A percentile compares a stretch with the other conserved stretches of the same genome.
phyloP scores from a whole-genome alignment of 2,888 invertebrate genomes.

The Idaea biselata region DNA sequence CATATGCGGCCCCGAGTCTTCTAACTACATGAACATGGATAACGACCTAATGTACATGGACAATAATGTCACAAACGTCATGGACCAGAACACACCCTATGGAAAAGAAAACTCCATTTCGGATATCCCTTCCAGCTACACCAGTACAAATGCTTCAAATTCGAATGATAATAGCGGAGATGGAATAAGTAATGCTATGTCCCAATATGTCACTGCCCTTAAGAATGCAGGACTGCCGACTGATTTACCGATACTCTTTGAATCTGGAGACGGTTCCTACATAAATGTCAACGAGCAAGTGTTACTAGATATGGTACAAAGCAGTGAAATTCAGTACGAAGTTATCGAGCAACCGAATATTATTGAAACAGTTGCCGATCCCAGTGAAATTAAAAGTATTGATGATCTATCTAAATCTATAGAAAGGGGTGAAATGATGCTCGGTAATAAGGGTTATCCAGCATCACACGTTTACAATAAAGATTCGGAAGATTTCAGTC shows the following conservation, averaged over 20 bases:
- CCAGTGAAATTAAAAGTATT: slow-evolving; percentile 75
- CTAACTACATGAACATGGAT: slow-evolving; percentile 63
- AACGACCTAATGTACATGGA: slow-evolving; percentile 72
- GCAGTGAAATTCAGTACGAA: slow-evolving; percentile 76
- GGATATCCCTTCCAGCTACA: slow-evolving; percentile 57
- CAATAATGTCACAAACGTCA: slow-evolving; percentile 56
- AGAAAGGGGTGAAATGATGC: slow-evolving; percentile 68
- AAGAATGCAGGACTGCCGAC: slow-evolving; percentile 73
- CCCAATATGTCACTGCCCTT: slow-evolving; percentile 73
- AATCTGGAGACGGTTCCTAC: slow-evolving; percentile 83
- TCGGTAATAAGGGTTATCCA: slow-evolving; percentile 54
- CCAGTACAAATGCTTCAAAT: slow-evolving; percentile 46
- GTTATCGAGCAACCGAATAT: slow-evolving; percentile 76
- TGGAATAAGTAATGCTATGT: slow-evolving; percentile 67
- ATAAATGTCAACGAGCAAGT: slow-evolving; percentile 84
- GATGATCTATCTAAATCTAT: slow-evolving; percentile 75
- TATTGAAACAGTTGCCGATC: slow-evolving; percentile 73
- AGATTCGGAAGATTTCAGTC: slow-evolving; percentile 47
- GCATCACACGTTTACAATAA: slow-evolving; percentile 50
- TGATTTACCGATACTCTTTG: slow-evolving; percentile 81
- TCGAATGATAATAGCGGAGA: slow-evolving; percentile 43
- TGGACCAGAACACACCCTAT: slow-evolving; percentile 56
- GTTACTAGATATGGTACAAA: slow-evolving; percentile 77
- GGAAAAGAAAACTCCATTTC: slow-evolving; percentile 56
- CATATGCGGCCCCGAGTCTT: slow-evolving; percentile 65